Conservation (phyloP, 2,888 invertebrate genomes). For the Hyppa rectilinea region DNA sequence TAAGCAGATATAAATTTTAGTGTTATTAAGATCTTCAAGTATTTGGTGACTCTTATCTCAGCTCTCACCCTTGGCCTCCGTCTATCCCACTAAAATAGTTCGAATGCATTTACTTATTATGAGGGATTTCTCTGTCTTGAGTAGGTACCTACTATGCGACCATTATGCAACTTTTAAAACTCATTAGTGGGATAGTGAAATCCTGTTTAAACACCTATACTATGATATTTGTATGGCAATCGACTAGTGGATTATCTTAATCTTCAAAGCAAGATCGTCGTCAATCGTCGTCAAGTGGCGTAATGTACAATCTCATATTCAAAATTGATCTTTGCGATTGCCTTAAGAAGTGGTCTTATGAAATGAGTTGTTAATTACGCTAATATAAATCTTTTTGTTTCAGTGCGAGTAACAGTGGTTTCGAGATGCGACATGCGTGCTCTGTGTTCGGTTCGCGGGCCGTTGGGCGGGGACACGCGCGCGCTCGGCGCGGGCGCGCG, state of each 20-base stretch:
- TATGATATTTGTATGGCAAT: not conserved
- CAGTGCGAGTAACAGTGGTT: slow-evolving; percentile 88
- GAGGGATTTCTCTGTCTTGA: not conserved
- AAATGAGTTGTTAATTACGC: not conserved
- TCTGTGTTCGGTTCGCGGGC: slow-evolving; percentile 96
- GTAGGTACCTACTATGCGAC: not conserved
- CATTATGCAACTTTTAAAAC: not conserved
- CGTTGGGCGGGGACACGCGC: slow-evolving; percentile 94
- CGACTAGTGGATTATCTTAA: not conserved
- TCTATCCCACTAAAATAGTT: not conserved
- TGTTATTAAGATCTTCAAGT: not conserved
- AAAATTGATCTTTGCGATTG: not conserved
- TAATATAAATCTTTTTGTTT: slow-evolving; percentile 68
- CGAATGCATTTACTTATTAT: not conserved
- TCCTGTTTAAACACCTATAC: not conserved
- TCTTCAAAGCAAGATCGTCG: not conserved
- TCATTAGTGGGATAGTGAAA: not conserved
- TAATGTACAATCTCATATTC: not conserved
- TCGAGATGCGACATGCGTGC: slow-evolving; percentile 93
- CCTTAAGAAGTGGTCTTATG: not conserved
- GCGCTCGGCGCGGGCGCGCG: slow-evolving; percentile 92
- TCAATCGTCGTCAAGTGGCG: too few species aligned
- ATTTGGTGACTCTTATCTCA: not conserved
- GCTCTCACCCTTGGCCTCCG: not conserved
- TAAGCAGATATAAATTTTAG: not conserved